phyloP scores from a whole-genome alignment of 30 jellyfish, hydroid and myxozoan genomes.

The Aurelia sp. region DNA sequence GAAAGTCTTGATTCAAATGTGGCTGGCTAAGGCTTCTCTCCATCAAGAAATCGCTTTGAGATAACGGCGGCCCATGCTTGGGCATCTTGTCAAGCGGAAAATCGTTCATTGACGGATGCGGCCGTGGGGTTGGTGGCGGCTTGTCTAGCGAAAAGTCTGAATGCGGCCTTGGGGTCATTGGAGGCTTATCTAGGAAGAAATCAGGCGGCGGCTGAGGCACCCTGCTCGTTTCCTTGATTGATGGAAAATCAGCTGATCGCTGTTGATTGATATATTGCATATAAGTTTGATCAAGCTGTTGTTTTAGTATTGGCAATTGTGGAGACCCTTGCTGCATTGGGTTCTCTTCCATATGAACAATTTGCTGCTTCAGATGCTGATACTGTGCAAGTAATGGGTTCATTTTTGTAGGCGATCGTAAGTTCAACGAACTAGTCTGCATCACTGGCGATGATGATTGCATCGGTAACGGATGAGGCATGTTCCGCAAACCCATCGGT shows the following conservation, averaged over 20 bases:
- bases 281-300: conserved; percentile 56
- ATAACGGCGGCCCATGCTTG: conserved; percentile 9
- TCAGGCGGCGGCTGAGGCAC: conserved; percentile 52
- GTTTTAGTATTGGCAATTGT: conserved; percentile 46
- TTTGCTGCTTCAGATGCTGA: conserved; percentile 75
- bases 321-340: conserved; percentile 50
- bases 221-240: conserved; percentile 36
- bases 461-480: conserved; percentile 57
- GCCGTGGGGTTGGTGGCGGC: conserved; percentile 75
- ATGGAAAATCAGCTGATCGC: conserved; percentile 42
- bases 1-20: conserved; percentile 59
- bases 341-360: conserved; percentile 60
- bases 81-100: conserved; percentile 46
- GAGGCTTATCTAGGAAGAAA: conserved; percentile 63
- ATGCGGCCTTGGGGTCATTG: conserved; percentile 73
- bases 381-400: conserved; percentile 61
- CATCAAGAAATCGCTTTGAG: conserved; percentile 36
- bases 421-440: conserved; percentile 44
- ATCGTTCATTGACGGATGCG: conserved; percentile 49
- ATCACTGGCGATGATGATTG: conserved; percentile 52
- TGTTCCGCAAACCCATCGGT: conserved; percentile 38
- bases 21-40: conserved; percentile 65
- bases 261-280: conserved; percentile 64
- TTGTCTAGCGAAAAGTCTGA: conserved; percentile 51
- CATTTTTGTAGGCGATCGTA: conserved; percentile 67